Evolutionary conservation across 1,140 invertebrate species (phyloP), one percentile per base, ranked within the genome.

Genomic region (Acromyrmex charruanus): DNA sequence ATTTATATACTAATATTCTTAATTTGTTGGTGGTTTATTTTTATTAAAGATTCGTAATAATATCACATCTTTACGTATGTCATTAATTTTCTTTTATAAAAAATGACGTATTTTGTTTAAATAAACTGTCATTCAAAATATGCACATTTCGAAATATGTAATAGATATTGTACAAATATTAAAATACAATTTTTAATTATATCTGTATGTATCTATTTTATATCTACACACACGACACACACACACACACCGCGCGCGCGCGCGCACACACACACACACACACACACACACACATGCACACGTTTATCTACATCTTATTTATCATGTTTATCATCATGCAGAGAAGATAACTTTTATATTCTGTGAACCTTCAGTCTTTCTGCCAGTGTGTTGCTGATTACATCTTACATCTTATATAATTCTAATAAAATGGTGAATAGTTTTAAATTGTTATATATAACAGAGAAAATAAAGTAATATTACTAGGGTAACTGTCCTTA

Each of bases 1-100:
- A n/a, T 87, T 88, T 87, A 87, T 91, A 91, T 58, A 44, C 31
- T 44, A 49, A 55, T 28, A n/a, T 71, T 85, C 66, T 61, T 79
- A 6, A 81, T 74, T 71, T 49, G 2, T 49, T 28, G 10, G 18
- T 16, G 3, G 9, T 68, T 66, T 25, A 31, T 21, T 84, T 44
- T 31, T 49, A 31, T 66, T 65, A 18, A 59, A 51, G 25, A 51
- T 53, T 61, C 12, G 6, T 39, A 12, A 68, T 51, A 35, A 39
- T 61, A 25, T 39, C 7, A 35, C 9, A 39, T 39, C 6, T 39
- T 39, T 39, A 39, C 7, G 35, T 39, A 39, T 58, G 9, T 79
- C 16, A 1, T 75, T 35, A 31, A 44, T 82, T n/a, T 21, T 74
- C 2, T 39, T 35, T 49, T 49, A 59, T 6, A 65, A 18, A 25